Evolutionary conservation across 2,888 invertebrate genomes (phyloP), one percentile per base, ranked within the genome.

Genomic region (Ypsolopha scabrella): DNA sequence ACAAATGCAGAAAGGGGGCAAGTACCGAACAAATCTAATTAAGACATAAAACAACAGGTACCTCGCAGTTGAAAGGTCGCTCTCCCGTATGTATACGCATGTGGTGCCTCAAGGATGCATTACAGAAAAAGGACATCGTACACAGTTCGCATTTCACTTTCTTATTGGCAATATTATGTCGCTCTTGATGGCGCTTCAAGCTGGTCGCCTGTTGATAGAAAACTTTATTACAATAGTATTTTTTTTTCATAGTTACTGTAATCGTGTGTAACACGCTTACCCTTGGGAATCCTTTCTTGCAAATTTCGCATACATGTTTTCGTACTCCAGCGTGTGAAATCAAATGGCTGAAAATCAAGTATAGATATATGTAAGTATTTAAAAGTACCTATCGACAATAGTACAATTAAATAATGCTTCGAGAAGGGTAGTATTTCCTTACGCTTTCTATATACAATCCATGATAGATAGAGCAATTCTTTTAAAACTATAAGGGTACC

Each of bases 41-140:
- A n/a, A 2, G 43, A 10, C 43, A 11, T 24, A 24, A 24, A 24
- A 24, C 4, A 4, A 24, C 14, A 47, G 51, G 53, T 59, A 80
- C 79, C 72, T 80, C 75, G 53, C 81, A 82, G 41, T 64, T 78
- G 57, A 60, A 82, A 0, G 81, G 81, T 1, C 80, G 57, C 54
- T 80, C 81, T 7, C 76, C 67, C 0, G 80, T 80, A 55, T 81
- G 81, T 1, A 80, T 70, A 2, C 80, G 67, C 62, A 70, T 59
- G 51, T 82, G 81, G 54, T 75, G 67, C 11, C 57, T 59, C 48
- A 80, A 58, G 4, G 51, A 48, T 45, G 50, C 39, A 7, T 62
- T 63, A 1, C 57, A 57, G 48, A 62, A 57, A 56, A 79, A 81
- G 1, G 70, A 60, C 73, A 73, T 77, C 34, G 62, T 60, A 56